phyloP scores from a whole-genome alignment of 2,797 vertebrate genomes.

The Schizothorax lantsangensis region DNA sequence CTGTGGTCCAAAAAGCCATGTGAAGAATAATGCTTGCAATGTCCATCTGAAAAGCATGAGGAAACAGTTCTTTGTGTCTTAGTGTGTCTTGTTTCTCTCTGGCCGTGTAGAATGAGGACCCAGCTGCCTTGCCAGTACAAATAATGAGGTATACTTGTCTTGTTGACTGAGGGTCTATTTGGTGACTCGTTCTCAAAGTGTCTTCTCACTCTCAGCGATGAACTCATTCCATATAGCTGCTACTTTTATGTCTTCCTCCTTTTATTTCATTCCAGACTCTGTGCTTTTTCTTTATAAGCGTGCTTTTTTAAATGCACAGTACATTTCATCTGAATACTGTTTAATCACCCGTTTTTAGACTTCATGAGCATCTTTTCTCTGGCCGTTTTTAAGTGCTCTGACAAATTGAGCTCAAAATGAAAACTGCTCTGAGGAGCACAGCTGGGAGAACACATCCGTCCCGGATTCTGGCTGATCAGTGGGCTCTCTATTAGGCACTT shows the following conservation, averaged over 20 bases:
- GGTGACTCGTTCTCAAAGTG: constrained; percentile 51
- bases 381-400: constrained; percentile 21
- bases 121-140: constrained; percentile 52
- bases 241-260: constrained; percentile 41
- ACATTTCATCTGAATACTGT: constrained; percentile 25
- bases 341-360: constrained; percentile 10
- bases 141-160: constrained; percentile 60
- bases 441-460: constrained; percentile 39
- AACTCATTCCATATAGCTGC: constrained; percentile 30
- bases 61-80: constrained; percentile 7
- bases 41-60: constrained; percentile 6
- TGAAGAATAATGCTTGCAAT: neutral
- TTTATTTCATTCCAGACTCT: neutral
- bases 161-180: constrained; percentile 58
- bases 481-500: constrained; percentile 29
- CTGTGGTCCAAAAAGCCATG: neutral
- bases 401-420: constrained; percentile 33
- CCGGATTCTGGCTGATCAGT: constrained; percentile 28
- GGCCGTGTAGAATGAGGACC: constrained; percentile 36
- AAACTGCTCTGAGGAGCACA: constrained; percentile 44
- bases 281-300: neutral
- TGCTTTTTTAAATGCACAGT: neutral
- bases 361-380: constrained; percentile 18
- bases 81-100: constrained; percentile 22
- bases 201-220: constrained; percentile 29